Evolutionary conservation across 64 coral and sea anemone species (phyloP).

Genomic region (Hydrozoanthus tunicans): DNA sequence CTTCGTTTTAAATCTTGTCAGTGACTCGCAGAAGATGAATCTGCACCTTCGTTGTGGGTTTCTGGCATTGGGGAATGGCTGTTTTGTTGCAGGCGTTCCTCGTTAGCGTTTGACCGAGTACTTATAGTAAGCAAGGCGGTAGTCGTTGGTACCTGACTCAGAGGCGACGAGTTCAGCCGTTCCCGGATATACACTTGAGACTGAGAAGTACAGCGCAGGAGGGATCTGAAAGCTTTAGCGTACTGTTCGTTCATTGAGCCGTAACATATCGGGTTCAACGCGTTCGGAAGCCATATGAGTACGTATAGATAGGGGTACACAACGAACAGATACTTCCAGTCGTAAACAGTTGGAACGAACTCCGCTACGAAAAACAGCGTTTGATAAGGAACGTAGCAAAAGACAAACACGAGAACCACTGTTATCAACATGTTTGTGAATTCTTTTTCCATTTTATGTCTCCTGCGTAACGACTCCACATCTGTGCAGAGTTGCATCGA

Average conservation of each 20-base stretch:
- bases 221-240: constrained; percentile 56
- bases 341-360: constrained; percentile 8
- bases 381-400: constrained; percentile 90
- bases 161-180: constrained; percentile 14
- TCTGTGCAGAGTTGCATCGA: constrained; percentile 49
- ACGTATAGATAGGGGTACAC: constrained; percentile 64
- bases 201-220: constrained; percentile 44
- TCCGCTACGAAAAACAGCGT: constrained; percentile 61
- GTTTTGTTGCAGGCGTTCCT: neutral
- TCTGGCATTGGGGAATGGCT: neutral
- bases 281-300: constrained; percentile 82
- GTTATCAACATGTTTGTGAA: constrained; percentile 75
- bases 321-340: constrained; percentile 34
- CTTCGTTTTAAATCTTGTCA: neutral
- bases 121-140: constrained; percentile 6
- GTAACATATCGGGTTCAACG: constrained; percentile 82
- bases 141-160: constrained; percentile 10
- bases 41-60: neutral
- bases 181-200: constrained; percentile 44
- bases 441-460: constrained; percentile 76
- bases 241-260: constrained; percentile 83
- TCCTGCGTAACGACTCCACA: constrained; percentile 39
- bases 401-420: constrained; percentile 73
- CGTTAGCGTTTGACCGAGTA: constrained; percentile 14
- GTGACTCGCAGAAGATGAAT: neutral